Evolutionary conservation across 2,888 invertebrate genomes (phyloP).

Genomic region (Dicyrtoma fusca): DNA sequence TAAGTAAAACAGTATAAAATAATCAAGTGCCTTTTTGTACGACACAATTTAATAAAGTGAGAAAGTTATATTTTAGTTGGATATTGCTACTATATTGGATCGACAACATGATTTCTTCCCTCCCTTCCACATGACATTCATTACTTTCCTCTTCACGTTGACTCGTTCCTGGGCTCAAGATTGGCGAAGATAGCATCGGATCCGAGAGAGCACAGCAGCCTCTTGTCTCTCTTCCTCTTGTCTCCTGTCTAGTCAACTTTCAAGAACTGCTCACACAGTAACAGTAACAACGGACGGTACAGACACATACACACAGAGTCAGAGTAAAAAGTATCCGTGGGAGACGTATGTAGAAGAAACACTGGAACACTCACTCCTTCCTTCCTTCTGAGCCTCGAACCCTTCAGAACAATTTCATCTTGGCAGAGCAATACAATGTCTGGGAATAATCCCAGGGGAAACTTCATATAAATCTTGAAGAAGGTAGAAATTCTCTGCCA

Average conservation of each 20-base stretch:
- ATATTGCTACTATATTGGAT: conserved; percentile 4
- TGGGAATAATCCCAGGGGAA: conserved; percentile 10
- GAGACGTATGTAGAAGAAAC: no score
- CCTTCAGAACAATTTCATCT: conserved; percentile 12
- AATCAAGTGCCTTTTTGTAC: neutral
- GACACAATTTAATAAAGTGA: conserved; percentile 23
- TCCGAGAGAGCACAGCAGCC: neutral
- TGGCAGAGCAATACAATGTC: conserved; percentile 8
- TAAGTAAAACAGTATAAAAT: conserved; percentile 12
- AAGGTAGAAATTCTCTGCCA: neutral
- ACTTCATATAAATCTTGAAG: conserved; percentile 22
- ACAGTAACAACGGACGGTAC: no score
- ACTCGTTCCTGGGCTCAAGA: neutral
- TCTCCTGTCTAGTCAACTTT: neutral
- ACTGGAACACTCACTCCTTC: no score
- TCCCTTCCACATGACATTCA: neutral
- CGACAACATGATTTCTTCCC: conserved; percentile 16
- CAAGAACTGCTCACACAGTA: neutral
- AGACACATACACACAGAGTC: no score
- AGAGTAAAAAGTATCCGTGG: no score
- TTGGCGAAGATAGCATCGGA: no score
- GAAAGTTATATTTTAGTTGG: conserved; percentile 23
- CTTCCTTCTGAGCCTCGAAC: no score
- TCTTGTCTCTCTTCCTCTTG: neutral
- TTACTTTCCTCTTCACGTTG: neutral